Base-by-base conservation (phyloP, 2,888 invertebrate genomes). In the Schizaphis graminum region DNA sequence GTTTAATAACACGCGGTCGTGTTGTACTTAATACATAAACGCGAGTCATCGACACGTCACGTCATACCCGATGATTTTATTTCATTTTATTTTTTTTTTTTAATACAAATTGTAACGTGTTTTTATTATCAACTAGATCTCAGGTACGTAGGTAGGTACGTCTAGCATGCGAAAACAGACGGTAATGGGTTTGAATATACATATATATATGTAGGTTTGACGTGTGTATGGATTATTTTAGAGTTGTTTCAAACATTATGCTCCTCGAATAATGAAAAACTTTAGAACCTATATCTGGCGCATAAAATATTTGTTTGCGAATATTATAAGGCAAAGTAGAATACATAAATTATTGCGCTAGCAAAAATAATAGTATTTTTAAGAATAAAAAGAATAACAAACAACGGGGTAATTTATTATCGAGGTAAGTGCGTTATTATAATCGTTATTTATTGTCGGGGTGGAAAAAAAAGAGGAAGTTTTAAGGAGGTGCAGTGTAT, bases 401-500 rank as follows among this genome's bases (percentile, higher is more conserved):
- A 87, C 87, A 57, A 49, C 92, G 92, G 26, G 26, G n/a, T 91
- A 91, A 86, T 91, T 86, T 91, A 91, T 91, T 87, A 88, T 67
- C 10, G 47, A 26, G 56, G 44, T 67, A 92, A 92, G 92, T 92
- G 92, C 87, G 87, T 92, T 92, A 67, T 92, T 87, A 92, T 92
- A 92, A 92, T 92, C 92, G 49, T 92, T 87, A 92, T 92, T 92
- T 92, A 92, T 92, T 49, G 87, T 49, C 4, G 13, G 35, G 3
- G 41, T 44, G 41, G 28, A 92, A 87, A 49, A 61, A 61, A 28
- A 85, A 85, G 10, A 47, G 44, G 44, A 13, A 91, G 85, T 57
- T 8, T 2, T 16, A 47, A 85, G 10, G n/a, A 85, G n/a, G n/a
- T 53, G 11, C 56, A 13, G 49, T 26, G 13, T 28, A 49, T 28